Evolutionary conservation across 2,888 invertebrate genomes (phyloP).

Genomic region (Pachymerium ferrugineum): DNA sequence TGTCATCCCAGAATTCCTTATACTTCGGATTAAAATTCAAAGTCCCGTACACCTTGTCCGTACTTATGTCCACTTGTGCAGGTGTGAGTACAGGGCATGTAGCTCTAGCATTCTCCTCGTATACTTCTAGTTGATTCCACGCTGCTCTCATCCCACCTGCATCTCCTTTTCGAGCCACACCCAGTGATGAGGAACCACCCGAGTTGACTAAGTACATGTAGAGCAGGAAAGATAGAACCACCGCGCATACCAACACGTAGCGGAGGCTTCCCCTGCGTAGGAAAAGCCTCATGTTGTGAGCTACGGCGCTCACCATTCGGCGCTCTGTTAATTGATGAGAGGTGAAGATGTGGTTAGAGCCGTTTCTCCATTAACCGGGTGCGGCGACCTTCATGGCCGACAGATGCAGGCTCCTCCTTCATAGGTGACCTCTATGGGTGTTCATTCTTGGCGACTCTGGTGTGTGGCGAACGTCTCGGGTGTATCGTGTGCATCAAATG

Average conservation of each 20-base stretch:
- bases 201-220: conserved; percentile 35
- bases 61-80: conserved; percentile 41
- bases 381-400: conserved; percentile 27
- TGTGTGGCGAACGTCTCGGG: background rate
- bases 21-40: conserved; percentile 54
- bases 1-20: conserved; percentile 84
- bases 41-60: conserved; percentile 40
- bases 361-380: conserved; percentile 27
- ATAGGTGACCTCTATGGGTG: background rate
- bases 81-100: conserved; percentile 31
- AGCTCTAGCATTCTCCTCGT: background rate
- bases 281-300: conserved; percentile 23
- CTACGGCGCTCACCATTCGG: background rate
- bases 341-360: conserved; percentile 24
- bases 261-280: conserved; percentile 35
- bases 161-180: background rate
- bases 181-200: conserved; percentile 28
- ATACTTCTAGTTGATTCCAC: background rate
- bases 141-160: background rate
- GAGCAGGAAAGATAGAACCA: conserved; percentile 32
- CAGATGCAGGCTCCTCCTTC: conserved; percentile 22
- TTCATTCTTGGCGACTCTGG: background rate
- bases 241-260: conserved; percentile 32
- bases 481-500: background rate
- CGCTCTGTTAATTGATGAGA: background rate